Conservation (phyloP, 2,113 vertebrate species). For the Apteryx mantelli region DNA sequence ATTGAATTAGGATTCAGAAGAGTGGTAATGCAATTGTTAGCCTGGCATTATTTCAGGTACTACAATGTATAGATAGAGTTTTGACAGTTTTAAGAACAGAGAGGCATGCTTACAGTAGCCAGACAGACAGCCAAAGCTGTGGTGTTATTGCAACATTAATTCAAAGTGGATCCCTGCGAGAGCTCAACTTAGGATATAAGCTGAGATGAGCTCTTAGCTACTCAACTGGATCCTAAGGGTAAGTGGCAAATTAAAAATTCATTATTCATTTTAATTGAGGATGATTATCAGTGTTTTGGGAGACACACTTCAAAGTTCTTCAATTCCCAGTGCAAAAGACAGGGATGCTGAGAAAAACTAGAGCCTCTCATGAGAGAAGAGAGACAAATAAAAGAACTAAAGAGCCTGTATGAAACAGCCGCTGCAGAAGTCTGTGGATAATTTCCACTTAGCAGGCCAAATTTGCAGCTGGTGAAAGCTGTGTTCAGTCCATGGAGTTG, state of each 20-base stretch:
- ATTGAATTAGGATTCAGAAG: not conserved
- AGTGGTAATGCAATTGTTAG: not conserved
- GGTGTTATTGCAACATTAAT: conserved; percentile 62
- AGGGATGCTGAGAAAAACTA: conserved; percentile 13
- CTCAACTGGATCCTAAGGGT: conserved; percentile 74
- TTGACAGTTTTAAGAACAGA: not conserved
- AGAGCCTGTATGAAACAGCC: conserved; percentile 22
- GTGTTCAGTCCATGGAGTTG: not conserved
- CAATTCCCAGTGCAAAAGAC: conserved; percentile 64
- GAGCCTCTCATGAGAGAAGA: conserved; percentile 36
- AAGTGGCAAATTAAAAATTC: conserved; percentile 80
- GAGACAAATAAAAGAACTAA: conserved; percentile 23
- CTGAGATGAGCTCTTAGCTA: conserved; percentile 70
- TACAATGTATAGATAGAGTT: not conserved
- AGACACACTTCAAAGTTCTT: conserved; percentile 67
- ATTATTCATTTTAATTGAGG: conserved; percentile 78
- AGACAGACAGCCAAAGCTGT: conserved; percentile 54
- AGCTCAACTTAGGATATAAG: conserved; percentile 66
- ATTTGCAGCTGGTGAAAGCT: not conserved
- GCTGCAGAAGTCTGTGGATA: not conserved
- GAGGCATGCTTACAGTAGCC: conserved; percentile 20
- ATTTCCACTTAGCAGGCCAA: conserved; percentile 1
- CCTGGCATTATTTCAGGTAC: not conserved
- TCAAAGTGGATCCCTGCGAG: conserved; percentile 70
- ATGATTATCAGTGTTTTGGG: conserved; percentile 68